Base-by-base conservation (phyloP, 2,113 vertebrate genomes). In the Rhabdornis inornatus region DNA sequence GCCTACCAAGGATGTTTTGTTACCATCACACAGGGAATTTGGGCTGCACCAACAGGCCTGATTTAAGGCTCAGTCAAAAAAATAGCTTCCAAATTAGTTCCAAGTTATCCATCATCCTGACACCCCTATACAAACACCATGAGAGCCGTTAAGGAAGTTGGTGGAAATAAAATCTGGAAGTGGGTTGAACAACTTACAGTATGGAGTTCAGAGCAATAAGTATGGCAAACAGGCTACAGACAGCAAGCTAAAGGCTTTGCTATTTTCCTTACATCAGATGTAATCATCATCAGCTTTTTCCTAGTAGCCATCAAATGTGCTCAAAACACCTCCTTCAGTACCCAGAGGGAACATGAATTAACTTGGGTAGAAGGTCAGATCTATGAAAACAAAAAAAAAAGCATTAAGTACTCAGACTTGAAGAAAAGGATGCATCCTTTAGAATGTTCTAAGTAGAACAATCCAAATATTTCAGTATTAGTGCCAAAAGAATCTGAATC, bases 401-500 rank as follows among this genome's bases (percentile, higher is more conserved):
- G 18, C 52, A 91, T 56, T 33, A 93, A 70, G 47, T 33, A 72
- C 25, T 71, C 27, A 83, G 6, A 92, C 83, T 97, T 88, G 44
- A 93, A 82, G 86, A 66, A 86, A 89, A 76, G 50, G 82, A 89
- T 87, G 91, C 90, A 92, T 87, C 44, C 68, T 47, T 88, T 72
- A 68, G 20, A 92, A 89, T 93, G 89, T 84, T 92, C 39, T 60
- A 77, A 94, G 63, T 68, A 94, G 53, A 96, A 53, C 20, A 93
- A 86, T 79, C 91, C 81, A 94, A 91, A 71, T 83, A 83, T 92
- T 95, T 95, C 92, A 66, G 45, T 33, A 47, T 89, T 64, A 69
- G 13, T 11, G 92, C 96, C 95, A 96, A 91, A 97, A 56, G 60
- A 87, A 92, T 84, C 75, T 92, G 77, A 80, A 95, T 85, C 61